phyloP scores from a whole-genome alignment of 2,888 invertebrate genomes.

The Chelonus formosanus region DNA sequence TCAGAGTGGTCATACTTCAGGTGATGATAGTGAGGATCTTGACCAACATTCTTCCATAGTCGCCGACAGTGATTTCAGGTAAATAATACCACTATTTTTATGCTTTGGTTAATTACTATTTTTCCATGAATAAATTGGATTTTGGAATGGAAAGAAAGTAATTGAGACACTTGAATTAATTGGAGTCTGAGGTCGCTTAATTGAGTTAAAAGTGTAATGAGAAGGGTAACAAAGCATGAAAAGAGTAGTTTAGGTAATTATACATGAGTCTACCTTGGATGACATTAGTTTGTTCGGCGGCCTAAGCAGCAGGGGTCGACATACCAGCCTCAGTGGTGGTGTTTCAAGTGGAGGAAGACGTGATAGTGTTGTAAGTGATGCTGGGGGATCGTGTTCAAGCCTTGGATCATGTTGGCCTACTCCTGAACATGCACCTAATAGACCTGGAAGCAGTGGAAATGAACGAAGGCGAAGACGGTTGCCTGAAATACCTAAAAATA shows the following conservation, averaged over 20 bases:
- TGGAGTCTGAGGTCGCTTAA: background rate
- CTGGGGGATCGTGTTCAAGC: slow-evolving; percentile 60
- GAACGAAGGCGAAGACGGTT: slow-evolving; percentile 83
- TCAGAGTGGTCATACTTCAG: slow-evolving; percentile 58
- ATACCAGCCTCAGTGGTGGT: slow-evolving; percentile 34
- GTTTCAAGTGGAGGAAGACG: slow-evolving; percentile 51
- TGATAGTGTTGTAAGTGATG: slow-evolving; percentile 60
- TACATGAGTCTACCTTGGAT: slow-evolving; percentile 45
- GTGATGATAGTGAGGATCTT: slow-evolving; percentile 60
- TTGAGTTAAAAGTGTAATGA: slow-evolving; percentile 17
- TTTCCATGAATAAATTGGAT: background rate
- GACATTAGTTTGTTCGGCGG: slow-evolving; percentile 63
- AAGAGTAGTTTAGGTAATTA: slow-evolving; percentile 45
- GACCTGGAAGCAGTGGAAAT: slow-evolving; percentile 48
- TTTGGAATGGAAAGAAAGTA: slow-evolving; percentile 1
- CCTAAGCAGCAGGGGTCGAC: slow-evolving; percentile 57
- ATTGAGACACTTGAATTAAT: background rate
- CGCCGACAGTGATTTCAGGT: slow-evolving; percentile 63
- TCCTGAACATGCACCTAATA: slow-evolving; percentile 57
- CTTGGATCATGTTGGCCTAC: slow-evolving; percentile 58
- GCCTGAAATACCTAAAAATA: slow-evolving; percentile 89
- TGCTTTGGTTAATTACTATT: background rate
- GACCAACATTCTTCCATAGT: slow-evolving; percentile 61
- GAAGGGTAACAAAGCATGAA: slow-evolving; percentile 31
- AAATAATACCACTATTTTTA: slow-evolving; percentile 5